These are phyloP conservation scores for Zaprionus camerounensis DNA, from an alignment of 1,140 invertebrate species.

Conservation along the genomic window DNA sequence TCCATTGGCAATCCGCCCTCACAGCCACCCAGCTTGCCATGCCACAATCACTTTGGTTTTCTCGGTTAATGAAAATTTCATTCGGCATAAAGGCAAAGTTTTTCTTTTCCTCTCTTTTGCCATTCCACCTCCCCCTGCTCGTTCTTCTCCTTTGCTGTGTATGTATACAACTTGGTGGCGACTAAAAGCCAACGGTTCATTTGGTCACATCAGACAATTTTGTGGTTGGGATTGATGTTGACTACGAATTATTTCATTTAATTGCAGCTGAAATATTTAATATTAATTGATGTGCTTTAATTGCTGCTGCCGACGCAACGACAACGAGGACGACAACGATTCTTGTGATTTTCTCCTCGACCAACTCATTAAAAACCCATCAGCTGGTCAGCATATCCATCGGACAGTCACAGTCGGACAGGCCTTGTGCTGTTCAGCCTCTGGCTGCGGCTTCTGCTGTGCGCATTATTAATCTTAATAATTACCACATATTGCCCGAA, in stretches of 20 bases:
- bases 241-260: slow-evolving; percentile 71
- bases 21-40: not conserved
- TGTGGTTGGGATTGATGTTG: slow-evolving; percentile 55
- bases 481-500: slow-evolving; percentile 63
- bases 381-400: slow-evolving; percentile 24
- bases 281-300: slow-evolving; percentile 81
- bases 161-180: slow-evolving; percentile 20
- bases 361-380: slow-evolving; percentile 81
- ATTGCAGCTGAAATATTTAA: slow-evolving; percentile 81
- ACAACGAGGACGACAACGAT: not conserved
- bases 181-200: slow-evolving; percentile 35
- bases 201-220: slow-evolving; percentile 31
- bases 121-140: not conserved
- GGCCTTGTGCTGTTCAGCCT: not conserved
- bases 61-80: slow-evolving; percentile 80
- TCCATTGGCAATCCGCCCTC: not conserved
- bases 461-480: slow-evolving; percentile 79
- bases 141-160: not conserved
- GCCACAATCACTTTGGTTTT: slow-evolving; percentile 72
- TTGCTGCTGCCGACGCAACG: slow-evolving; percentile 46
- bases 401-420: slow-evolving; percentile 3
- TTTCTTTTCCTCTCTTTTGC: slow-evolving; percentile 38
- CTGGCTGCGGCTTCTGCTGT: not conserved
- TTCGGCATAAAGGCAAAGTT: slow-evolving; percentile 58
- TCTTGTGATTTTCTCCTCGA: slow-evolving; percentile 12